Conservation (phyloP, 92 coral and sea anemone species). For the Heliopora coerulea region DNA sequence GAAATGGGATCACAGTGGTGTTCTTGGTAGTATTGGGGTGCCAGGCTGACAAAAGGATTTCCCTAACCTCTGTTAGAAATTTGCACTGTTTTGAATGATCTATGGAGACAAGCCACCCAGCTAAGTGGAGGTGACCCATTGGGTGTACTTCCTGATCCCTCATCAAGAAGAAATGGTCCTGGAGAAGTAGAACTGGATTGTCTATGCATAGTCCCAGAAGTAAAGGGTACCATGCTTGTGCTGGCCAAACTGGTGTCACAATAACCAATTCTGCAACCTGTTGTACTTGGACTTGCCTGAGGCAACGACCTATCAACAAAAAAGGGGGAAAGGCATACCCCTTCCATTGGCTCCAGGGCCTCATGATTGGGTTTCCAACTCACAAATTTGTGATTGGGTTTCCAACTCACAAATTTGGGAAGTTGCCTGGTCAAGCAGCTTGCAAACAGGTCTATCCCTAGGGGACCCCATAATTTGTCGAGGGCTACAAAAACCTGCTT, state of each 20-base stretch:
- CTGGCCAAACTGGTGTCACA: slow-evolving; percentile 20
- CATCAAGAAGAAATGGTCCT: background rate
- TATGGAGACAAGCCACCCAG: slow-evolving; percentile 8
- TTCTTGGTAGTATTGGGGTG: slow-evolving; percentile 43
- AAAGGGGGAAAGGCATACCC: slow-evolving; percentile 40
- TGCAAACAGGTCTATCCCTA: slow-evolving; percentile 10
- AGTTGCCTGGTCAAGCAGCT: slow-evolving; percentile 11
- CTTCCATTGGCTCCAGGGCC: slow-evolving; percentile 19
- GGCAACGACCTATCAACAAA: slow-evolving; percentile 19
- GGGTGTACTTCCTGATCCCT: slow-evolving; percentile 26
- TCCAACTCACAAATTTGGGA: slow-evolving; percentile 13
- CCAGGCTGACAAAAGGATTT: slow-evolving; percentile 59
- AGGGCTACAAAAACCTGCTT: slow-evolving; percentile 3
- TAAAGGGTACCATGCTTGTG: slow-evolving; percentile 20
- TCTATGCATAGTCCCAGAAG: slow-evolving; percentile 24
- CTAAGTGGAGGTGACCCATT: slow-evolving; percentile 10
- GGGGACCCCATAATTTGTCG: slow-evolving; percentile 16
- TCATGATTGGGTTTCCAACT: slow-evolving; percentile 22
- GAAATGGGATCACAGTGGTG: slow-evolving; percentile 37
- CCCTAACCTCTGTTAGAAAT: slow-evolving; percentile 39
- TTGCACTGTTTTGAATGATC: slow-evolving; percentile 10
- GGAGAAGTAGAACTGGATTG: slow-evolving; percentile 17
- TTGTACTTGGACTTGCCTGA: slow-evolving; percentile 20
- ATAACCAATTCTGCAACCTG: background rate
- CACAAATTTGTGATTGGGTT: slow-evolving; percentile 15